Evolutionary conservation across 1,140 invertebrate genomes (phyloP), one percentile per base, ranked within the genome.

Genomic region (Oryzaephilus surinamensis): DNA sequence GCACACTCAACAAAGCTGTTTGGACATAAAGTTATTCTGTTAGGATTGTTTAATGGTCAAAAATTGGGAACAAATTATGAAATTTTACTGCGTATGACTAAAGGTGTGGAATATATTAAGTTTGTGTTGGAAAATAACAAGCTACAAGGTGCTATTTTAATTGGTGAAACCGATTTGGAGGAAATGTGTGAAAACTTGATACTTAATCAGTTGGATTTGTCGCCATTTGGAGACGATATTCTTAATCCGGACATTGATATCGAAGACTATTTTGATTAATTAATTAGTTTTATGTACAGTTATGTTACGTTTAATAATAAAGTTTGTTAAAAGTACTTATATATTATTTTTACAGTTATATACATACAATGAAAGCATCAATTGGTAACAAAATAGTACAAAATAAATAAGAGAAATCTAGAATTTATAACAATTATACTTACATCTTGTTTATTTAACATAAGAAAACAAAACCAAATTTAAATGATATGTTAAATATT

Each of bases 141-240:
- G 54, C 67, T 99, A 54, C 82, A 93, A 56, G 96, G 96, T 28
- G 94, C 90, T 10, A 79, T 98, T 43, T 64, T 99, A 4, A 91
- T 99, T 50, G 96, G 96, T 0, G 91, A 99, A 51, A 97, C 94
- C 4, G 90, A 94, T 61, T 67, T 98, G 21, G 96, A 97, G 63
- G 96, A 99, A 69, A 97, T 91, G 54, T 93, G 93, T 69, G 95
- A 99, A 69, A 98, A 98, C 70, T 69, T 99, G 27, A 98, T 98
- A 57, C 68, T 97, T 10, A 93, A 97, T 71, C 83, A 94, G 60
- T 71, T 95, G 34, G 92, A 98, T 69, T 65, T 99, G 21, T 81
- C 78, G 46, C 68, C 74, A 13, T 88, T 84, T 69, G 91, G 88
- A 29, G 88, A 97, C 63, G 80, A 97, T 63, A 77, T 99, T 43